phyloP scores from a whole-genome alignment of 2,113 vertebrate genomes.

The Ictalurus furcatus region DNA sequence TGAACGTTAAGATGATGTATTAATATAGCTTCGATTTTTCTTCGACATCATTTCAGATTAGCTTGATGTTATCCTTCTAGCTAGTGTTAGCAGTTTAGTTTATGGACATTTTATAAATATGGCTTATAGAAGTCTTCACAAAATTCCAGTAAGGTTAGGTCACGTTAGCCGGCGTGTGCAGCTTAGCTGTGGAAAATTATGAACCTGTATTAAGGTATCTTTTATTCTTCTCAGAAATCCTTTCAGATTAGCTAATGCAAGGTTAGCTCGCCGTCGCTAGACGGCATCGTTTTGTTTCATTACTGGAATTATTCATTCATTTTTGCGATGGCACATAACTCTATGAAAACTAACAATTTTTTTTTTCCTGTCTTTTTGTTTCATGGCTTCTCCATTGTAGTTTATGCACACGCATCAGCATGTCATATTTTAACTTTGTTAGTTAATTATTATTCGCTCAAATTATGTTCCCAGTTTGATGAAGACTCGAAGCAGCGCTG shows the following conservation, averaged over 20 bases:
- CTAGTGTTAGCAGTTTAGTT: too few species aligned
- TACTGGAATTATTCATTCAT: not conserved
- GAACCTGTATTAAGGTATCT: not conserved
- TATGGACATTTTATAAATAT: too few species aligned
- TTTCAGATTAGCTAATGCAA: not conserved
- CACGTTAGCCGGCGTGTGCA: too few species aligned
- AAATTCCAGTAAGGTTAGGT: too few species aligned
- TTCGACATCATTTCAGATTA: not conserved
- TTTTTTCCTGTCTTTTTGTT: not conserved
- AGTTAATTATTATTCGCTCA: slow-evolving; percentile 8
- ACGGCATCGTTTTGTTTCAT: not conserved
- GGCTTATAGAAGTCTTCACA: too few species aligned
- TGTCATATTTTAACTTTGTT: not conserved
- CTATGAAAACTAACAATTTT: not conserved
- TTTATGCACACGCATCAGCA: not conserved
- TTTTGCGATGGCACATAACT: not conserved
- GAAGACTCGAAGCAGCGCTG: not conserved
- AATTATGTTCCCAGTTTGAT: not conserved
- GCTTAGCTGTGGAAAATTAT: not conserved
- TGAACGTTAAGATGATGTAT: not conserved
- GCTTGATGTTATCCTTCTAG: not conserved
- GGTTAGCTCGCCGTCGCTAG: not conserved
- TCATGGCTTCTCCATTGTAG: not conserved
- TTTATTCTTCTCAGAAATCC: not conserved
- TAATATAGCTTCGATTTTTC: not conserved